Percentiles rank a stretch among this genome's conserved stretches.
Conservation (phyloP, 1,140 invertebrate genomes). For the Ostrea denselamellosa region DNA sequence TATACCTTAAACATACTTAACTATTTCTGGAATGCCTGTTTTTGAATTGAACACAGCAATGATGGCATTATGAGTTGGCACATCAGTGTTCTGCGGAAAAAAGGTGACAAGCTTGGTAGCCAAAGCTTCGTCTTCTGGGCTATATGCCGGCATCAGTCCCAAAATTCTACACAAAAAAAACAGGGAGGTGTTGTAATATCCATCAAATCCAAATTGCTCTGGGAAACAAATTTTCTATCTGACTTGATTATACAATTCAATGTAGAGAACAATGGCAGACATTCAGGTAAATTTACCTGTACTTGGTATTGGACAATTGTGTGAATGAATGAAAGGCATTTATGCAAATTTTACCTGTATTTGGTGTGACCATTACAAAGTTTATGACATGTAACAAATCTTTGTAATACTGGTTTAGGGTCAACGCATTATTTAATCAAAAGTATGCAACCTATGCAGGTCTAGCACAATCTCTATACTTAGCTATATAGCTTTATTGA, state of each 20-base stretch:
- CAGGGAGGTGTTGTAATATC: background rate
- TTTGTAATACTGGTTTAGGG: no score
- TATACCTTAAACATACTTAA: slow-evolving; percentile 8
- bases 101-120: slow-evolving; percentile 69
- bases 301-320: no score
- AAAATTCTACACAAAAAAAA: slow-evolving; percentile 58
- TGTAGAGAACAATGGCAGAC: background rate
- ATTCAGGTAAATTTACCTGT: no score
- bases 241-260: background rate
- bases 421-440: no score
- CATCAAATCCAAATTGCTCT: background rate
- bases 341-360: no score
- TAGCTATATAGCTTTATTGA: no score
- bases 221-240: background rate
- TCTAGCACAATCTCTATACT: no score
- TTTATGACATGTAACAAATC: no score
- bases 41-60: slow-evolving; percentile 64
- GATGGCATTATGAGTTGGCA: slow-evolving; percentile 64
- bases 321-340: no score
- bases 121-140: slow-evolving; percentile 61
- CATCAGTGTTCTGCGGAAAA: slow-evolving; percentile 65
- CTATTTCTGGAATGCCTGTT: slow-evolving; percentile 62
- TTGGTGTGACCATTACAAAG: no score
- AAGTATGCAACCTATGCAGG: no score
- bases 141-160: slow-evolving; percentile 70